Base-by-base conservation (phyloP, 2,888 invertebrate species). In the Caenorhabditis afra region DNA sequence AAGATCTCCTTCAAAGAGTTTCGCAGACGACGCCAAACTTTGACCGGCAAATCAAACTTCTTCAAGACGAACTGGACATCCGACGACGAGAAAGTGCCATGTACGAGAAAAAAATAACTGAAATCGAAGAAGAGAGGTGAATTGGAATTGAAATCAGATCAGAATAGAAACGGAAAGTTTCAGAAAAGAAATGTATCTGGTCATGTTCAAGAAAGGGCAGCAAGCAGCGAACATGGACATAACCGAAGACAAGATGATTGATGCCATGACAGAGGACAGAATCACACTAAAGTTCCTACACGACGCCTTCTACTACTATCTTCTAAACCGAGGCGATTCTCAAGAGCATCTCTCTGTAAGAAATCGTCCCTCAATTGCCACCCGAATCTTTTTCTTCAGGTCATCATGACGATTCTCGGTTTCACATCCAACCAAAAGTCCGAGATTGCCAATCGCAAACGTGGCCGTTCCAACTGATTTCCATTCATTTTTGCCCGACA, bases 261-360 rank as follows among this genome's bases (percentile, higher is more conserved):
- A 76, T 55, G 57, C 73, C 0, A 64, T 77, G 62, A 87, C 89
- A 71, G 95, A 96, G 92, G 95, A 96, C n/a, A 95, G 95, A 91
- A 94, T 96, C 84, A 95, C 95, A 20, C 92, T 96, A 89, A 95
- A 95, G 91, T 96, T 96, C 92, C 93, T 96, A 81, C 96, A 95
- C 91, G 96, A 96, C 79, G 96, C 96, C 65, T 93, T 96, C 88
- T 96, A 95, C 91, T 96, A 96, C 91, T 96, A 95, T 91, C 92
- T 96, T 74, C 95, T 95, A 2, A 95, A 96, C 90, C 94, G 84
- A 4, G 89, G 88, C 22, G 95, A 96, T 90, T 95, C 95, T 90
- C 94, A 94, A 67, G 94, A 95, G 16, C 96, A 96, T 91, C 92
- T 96, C 76, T 94, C 87, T 80, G 88, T 87, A 57, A 39, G 14